These are phyloP conservation scores for Apaloderma vittatum DNA, from an alignment of 2,113 vertebrate genomes.

Conservation along the genomic window DNA sequence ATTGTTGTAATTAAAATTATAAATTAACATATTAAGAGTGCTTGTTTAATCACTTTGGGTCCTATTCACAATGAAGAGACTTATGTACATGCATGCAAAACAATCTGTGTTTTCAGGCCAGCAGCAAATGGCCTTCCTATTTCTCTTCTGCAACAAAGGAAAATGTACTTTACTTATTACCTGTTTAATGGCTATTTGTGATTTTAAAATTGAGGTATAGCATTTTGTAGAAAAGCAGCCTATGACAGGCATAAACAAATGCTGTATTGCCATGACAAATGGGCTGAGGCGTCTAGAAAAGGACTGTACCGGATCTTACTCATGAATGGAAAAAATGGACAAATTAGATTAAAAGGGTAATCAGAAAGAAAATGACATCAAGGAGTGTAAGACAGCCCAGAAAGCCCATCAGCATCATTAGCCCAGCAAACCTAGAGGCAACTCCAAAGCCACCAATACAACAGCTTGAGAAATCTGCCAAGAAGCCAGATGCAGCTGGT, in stretches of 20 bases:
- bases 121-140: constrained; percentile 42
- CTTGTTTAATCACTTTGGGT: constrained; percentile 85
- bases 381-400: constrained; percentile 15
- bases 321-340: constrained; percentile 30
- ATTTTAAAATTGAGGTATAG: constrained; percentile 44
- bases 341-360: constrained; percentile 58
- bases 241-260: constrained; percentile 50
- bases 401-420: constrained; percentile 22
- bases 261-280: neutral
- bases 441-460: constrained; percentile 35
- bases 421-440: constrained; percentile 13
- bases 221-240: constrained; percentile 46
- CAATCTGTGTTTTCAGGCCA: constrained; percentile 69
- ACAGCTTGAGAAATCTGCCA: constrained; percentile 31
- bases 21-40: constrained; percentile 87
- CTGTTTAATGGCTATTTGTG: constrained; percentile 30
- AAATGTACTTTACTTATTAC: constrained; percentile 62
- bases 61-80: constrained; percentile 76
- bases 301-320: neutral
- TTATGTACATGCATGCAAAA: constrained; percentile 80
- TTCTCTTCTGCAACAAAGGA: constrained; percentile 58
- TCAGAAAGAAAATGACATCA: constrained; percentile 41
- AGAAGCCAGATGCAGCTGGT: constrained; percentile 23
- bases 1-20: constrained; percentile 87
- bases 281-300: constrained; percentile 20